A percentile compares a stretch with the other conserved stretches of the same genome.
Evolutionary conservation across 2,888 invertebrate species (phyloP).

Genomic region (Tiphia femorata): DNA sequence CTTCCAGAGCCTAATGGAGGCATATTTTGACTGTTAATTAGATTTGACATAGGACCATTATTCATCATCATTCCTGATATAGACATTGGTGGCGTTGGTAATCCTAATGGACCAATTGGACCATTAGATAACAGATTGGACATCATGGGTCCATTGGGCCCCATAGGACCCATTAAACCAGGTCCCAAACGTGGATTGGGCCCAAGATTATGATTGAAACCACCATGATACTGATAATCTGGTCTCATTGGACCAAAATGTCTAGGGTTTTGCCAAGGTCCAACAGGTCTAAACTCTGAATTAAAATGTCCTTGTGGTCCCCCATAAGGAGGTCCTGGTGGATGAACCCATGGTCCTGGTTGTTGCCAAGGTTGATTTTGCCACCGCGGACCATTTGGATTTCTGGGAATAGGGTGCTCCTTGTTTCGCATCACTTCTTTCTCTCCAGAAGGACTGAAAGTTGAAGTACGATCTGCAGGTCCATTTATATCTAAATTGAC

Average conservation of each 20-base stretch:
- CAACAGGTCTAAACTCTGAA: constrained; percentile 58
- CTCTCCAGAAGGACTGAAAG: constrained; percentile 59
- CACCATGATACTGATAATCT: constrained; percentile 60
- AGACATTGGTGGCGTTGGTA: constrained; percentile 43
- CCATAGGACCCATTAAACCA: constrained; percentile 56
- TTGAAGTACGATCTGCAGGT: constrained; percentile 41
- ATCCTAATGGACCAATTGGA: constrained; percentile 51
- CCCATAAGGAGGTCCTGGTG: constrained; percentile 52
- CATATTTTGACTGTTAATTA: constrained; percentile 38
- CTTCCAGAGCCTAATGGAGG: constrained; percentile 25
- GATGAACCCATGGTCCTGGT: constrained; percentile 62
- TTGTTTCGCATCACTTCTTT: constrained; percentile 66
- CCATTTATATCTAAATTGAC: constrained; percentile 45
- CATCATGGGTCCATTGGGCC: constrained; percentile 54
- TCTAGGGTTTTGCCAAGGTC: constrained; percentile 64
- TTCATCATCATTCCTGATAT: constrained; percentile 49
- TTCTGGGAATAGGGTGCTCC: constrained; percentile 64
- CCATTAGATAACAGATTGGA: constrained; percentile 49
- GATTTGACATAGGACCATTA: constrained; percentile 45
- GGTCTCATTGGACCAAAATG: constrained; percentile 63
- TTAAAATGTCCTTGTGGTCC: constrained; percentile 53
- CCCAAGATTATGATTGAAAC: constrained; percentile 56
- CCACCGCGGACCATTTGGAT: constrained; percentile 57
- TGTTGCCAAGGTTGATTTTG: constrained; percentile 62
- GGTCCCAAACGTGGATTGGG: constrained; percentile 55